Evolutionary conservation across 2,888 invertebrate genomes (phyloP).

Genomic region (Chloromyia formosa): DNA sequence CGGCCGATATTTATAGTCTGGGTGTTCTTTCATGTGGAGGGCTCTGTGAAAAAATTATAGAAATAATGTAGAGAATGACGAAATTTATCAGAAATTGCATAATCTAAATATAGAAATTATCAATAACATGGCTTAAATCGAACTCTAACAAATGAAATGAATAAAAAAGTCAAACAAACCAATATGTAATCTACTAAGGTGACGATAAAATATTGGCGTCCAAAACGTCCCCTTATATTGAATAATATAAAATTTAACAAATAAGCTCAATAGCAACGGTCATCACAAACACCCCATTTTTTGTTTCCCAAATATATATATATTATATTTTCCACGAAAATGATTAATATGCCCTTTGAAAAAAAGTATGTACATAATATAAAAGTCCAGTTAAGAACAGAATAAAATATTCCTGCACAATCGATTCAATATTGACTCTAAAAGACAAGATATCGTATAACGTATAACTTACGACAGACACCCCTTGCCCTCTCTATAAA

Average conservation of each 20-base stretch:
- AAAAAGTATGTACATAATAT: neutral
- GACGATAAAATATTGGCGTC: neutral
- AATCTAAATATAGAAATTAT: neutral
- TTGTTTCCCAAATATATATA: neutral
- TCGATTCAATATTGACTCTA: slow-evolving; percentile 27
- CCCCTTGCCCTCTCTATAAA: neutral
- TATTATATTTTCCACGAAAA: neutral
- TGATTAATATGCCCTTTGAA: slow-evolving; percentile 15
- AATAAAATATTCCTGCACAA: slow-evolving; percentile 12
- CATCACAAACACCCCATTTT: neutral
- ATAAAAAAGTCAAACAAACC: no score
- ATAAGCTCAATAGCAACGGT: neutral
- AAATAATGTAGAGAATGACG: neutral
- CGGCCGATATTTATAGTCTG: slow-evolving; percentile 91
- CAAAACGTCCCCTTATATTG: neutral
- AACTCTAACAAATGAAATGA: no score
- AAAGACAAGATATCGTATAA: neutral
- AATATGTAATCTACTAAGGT: no score
- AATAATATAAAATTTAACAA: neutral
- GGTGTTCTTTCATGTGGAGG: slow-evolving; percentile 92
- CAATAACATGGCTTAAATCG: neutral
- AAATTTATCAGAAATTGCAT: slow-evolving; percentile 6
- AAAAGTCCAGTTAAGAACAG: neutral
- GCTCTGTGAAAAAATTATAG: slow-evolving; percentile 69
- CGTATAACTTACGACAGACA: neutral